Percentiles rank a stretch among this genome's conserved stretches.
Evolutionary conservation across 2,113 vertebrate genomes (phyloP).

Genomic region (Crotalus helleri): DNA sequence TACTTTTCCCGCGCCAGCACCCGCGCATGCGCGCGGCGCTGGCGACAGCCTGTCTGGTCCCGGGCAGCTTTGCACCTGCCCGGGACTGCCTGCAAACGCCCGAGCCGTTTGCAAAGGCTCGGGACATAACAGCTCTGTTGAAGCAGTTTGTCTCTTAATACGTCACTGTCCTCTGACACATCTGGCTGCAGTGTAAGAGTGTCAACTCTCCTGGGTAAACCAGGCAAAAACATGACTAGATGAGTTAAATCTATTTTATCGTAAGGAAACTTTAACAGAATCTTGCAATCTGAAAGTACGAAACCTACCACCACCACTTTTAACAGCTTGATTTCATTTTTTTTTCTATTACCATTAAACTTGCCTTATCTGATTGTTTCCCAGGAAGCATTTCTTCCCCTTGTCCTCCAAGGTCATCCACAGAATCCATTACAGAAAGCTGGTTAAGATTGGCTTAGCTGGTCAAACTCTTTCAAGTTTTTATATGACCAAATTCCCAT

Average conservation of each 20-base stretch:
- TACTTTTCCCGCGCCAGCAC: too few species aligned
- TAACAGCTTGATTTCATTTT: not conserved
- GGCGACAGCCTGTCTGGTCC: too few species aligned
- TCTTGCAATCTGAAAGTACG: not conserved
- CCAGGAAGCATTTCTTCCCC: slow-evolving; percentile 40
- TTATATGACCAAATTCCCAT: not conserved
- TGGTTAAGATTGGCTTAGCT: not conserved
- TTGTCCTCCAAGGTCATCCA: not conserved
- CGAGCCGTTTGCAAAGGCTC: too few species aligned
- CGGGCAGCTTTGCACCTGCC: too few species aligned
- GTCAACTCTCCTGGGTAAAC: not conserved
- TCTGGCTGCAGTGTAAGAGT: slow-evolving; percentile 35
- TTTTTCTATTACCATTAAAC: not conserved
- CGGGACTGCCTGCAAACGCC: too few species aligned
- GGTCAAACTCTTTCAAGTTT: too few species aligned
- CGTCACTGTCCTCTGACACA: slow-evolving; percentile 50
- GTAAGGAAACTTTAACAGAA: not conserved
- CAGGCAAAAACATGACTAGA: not conserved
- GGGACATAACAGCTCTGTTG: too few species aligned
- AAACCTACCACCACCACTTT: not conserved
- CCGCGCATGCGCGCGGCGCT: too few species aligned
- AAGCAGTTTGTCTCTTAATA: slow-evolving; percentile 69
- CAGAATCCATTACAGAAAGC: not conserved
- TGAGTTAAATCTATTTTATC: not conserved
- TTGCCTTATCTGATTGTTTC: slow-evolving; percentile 17